phyloP scores from a whole-genome alignment of 2,888 invertebrate species.

The Heterodera filipjevi region DNA sequence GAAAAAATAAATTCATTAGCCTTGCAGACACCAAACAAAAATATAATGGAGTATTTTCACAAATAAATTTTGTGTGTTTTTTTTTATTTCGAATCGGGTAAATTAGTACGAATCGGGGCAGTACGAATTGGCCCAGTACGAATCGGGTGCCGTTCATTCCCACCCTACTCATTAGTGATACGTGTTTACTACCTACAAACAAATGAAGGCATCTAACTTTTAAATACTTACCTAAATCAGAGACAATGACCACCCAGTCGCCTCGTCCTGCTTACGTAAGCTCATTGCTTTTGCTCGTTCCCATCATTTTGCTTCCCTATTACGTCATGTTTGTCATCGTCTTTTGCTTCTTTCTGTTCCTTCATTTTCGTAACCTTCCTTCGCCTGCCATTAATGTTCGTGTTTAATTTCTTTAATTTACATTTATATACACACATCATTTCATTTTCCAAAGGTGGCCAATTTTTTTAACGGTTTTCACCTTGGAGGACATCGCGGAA shows the following conservation, averaged over 20 bases:
- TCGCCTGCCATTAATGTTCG: neutral
- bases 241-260: neutral
- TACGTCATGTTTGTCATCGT: neutral
- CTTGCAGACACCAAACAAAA: no score
- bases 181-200: no score
- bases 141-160: no score
- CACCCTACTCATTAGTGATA: no score
- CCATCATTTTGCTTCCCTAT: neutral
- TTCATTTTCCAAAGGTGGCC: conserved; percentile 44
- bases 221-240: no score
- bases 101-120: no score
- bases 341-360: neutral
- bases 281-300: neutral
- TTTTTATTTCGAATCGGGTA: no score
- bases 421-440: neutral
- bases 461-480: conserved; percentile 57
- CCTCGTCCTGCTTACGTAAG: neutral
- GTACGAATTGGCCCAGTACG: no score
- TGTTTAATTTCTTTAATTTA: neutral
- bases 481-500: conserved; percentile 63
- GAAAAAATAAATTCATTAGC: no score
- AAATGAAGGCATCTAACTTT: no score
- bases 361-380: neutral
- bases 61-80: no score
- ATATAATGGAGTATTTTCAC: no score